Evolutionary conservation across 1,140 invertebrate species (phyloP), one percentile per base, ranked within the genome.

Genomic region (Homalodisca vitripennis): DNA sequence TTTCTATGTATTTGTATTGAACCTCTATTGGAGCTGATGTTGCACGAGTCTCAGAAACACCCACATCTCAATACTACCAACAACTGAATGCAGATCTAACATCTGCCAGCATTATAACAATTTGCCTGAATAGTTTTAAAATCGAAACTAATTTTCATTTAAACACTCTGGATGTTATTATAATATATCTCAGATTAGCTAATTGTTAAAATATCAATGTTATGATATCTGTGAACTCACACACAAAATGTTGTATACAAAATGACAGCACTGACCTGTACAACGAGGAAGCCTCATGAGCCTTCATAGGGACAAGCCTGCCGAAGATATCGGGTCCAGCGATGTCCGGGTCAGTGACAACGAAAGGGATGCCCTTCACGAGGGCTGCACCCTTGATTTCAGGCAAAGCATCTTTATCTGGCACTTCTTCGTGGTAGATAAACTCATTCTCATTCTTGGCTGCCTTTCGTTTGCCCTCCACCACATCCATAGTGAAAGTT

Each of bases 361-460:
- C 90, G 72, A 99, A 97, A 0, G 92, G 86, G 71, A 97, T 91
- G 57, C 57, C 94, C 81, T 98, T 98, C 0, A 98, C 96, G 63
- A 98, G 79, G 63, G 92, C 92, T 6, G 93, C 95, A 0, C 94
- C 94, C 82, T 96, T 97, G 0, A 97, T 84, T 70, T 93, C 90
- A 12, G 90, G 86, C 32, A 99, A 82, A 31, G 88, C 82, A 60
- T 92, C 89, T 57, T 90, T 84, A 47, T 92, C 89, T 0, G 95
- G 95, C 0, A 99, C 91, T 77, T 95, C 91, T 75, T 98, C 97
- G 78, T 99, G 97, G 78, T 99, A 99, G 68, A 99, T 95, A 79
- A 98, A 98, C 78, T 99, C 97, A 82, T 99, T 99, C 78, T 99
- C 97, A 82, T 98, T 98, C 80, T 96, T 94, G 1, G 96, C 94